These are phyloP conservation scores for Aegithalos caudatus DNA, from an alignment of 2,113 vertebrate genomes.

Conservation along the genomic window DNA sequence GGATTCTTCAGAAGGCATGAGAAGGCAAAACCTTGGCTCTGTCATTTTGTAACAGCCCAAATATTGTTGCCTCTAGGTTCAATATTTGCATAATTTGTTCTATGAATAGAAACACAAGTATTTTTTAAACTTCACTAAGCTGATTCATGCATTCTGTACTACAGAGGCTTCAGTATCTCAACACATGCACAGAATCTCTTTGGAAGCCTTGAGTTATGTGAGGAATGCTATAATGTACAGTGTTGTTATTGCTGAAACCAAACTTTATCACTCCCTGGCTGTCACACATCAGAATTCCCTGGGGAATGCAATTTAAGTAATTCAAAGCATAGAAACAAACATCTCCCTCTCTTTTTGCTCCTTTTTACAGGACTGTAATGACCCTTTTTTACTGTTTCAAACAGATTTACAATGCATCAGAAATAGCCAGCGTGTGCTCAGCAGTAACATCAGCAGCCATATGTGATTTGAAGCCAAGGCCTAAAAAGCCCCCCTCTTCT, in stretches of 20 bases:
- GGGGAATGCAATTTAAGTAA: not conserved
- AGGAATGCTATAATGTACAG: not conserved
- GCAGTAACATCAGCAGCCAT: not conserved
- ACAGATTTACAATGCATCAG: not conserved
- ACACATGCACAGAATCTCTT: not conserved
- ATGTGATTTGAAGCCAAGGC: not conserved
- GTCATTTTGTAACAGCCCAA: not conserved
- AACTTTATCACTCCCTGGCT: not conserved
- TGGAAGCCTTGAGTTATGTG: not conserved
- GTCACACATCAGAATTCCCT: not conserved
- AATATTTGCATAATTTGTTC: rapidly evolving
- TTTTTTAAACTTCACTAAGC: not conserved
- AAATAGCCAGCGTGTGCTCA: not conserved
- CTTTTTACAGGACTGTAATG: not conserved
- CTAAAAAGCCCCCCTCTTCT: not conserved
- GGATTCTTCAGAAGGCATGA: not conserved
- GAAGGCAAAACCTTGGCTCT: not conserved
- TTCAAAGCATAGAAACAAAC: not conserved
- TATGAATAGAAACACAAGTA: not conserved
- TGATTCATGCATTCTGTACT: not conserved
- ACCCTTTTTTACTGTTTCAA: not conserved
- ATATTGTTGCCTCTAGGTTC: not conserved
- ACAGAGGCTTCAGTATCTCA: not conserved
- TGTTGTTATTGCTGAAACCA: not conserved
- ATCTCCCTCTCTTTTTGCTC: not conserved